These are phyloP conservation scores for Brienomyrus brachyistius DNA, from an alignment of 2,113 vertebrate genomes.

Conservation along the genomic window DNA sequence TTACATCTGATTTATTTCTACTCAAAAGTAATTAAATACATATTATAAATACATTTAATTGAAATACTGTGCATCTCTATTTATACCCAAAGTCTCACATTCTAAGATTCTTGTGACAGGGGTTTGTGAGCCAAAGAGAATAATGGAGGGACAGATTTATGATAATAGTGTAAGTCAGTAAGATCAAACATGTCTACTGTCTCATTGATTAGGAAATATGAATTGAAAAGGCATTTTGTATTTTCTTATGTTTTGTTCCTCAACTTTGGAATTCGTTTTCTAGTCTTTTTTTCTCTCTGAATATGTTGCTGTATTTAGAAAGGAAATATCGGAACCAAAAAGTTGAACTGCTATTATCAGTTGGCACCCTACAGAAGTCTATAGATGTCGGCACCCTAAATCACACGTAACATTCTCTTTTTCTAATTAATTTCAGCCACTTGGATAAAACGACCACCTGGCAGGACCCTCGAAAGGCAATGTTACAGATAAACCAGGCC, in stretches of 20 bases:
- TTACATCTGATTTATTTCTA: not conserved
- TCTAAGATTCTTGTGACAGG: not conserved
- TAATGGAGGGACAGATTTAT: not conserved
- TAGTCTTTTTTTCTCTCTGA: not conserved
- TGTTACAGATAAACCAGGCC: not conserved
- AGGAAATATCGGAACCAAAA: not conserved
- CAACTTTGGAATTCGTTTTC: not conserved
- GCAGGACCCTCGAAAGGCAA: conserved; percentile 14
- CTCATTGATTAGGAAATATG: not conserved
- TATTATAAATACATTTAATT: not conserved
- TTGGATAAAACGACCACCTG: conserved; percentile 17
- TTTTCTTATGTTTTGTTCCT: not conserved
- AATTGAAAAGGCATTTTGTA: not conserved
- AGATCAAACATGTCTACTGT: not conserved
- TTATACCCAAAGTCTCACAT: not conserved
- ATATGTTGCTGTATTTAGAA: not conserved
- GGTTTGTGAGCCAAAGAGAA: not conserved
- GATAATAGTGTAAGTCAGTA: not conserved
- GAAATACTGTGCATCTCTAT: not conserved
- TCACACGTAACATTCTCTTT: not conserved
- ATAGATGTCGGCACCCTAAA: not conserved
- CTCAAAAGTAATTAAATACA: not conserved
- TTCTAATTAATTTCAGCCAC: conserved; percentile 2
- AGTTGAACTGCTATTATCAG: not conserved
- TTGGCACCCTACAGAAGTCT: not conserved